Conservation (phyloP, 2,888 invertebrate genomes). For the Habrosyne pyritoides region DNA sequence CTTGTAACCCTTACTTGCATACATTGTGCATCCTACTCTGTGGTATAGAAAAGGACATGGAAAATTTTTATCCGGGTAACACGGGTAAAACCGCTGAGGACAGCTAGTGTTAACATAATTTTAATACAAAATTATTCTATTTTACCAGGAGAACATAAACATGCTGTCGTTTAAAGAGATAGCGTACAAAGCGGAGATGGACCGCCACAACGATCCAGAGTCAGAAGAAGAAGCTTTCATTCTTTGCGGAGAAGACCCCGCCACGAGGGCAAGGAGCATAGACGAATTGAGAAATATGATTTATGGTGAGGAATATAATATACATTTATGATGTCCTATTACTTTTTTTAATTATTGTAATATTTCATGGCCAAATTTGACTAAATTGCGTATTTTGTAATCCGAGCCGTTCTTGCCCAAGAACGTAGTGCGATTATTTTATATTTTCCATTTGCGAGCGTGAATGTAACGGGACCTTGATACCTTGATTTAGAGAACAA, state of each 20-base stretch:
- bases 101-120: slow-evolving; percentile 1
- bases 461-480: not conserved
- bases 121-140: not conserved
- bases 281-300: slow-evolving; percentile 64
- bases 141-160: slow-evolving; percentile 38
- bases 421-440: not conserved
- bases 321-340: slow-evolving; percentile 2
- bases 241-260: slow-evolving; percentile 61
- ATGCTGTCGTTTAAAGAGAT: slow-evolving; percentile 66
- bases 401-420: not conserved
- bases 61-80: too few species aligned
- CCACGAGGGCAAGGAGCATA: slow-evolving; percentile 45
- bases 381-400: not conserved
- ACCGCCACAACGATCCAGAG: slow-evolving; percentile 66
- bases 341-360: not conserved
- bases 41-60: too few species aligned
- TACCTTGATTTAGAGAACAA: not conserved
- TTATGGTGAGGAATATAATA: slow-evolving; percentile 65
- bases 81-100: too few species aligned
- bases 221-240: slow-evolving; percentile 60
- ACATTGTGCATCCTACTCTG: too few species aligned
- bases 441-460: not conserved
- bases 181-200: slow-evolving; percentile 67
- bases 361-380: not conserved
- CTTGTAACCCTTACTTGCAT: too few species aligned